A percentile compares a stretch with the other conserved stretches of the same genome.
phyloP scores from a whole-genome alignment of 23 tunicate species.

The Diplosoma virens region DNA sequence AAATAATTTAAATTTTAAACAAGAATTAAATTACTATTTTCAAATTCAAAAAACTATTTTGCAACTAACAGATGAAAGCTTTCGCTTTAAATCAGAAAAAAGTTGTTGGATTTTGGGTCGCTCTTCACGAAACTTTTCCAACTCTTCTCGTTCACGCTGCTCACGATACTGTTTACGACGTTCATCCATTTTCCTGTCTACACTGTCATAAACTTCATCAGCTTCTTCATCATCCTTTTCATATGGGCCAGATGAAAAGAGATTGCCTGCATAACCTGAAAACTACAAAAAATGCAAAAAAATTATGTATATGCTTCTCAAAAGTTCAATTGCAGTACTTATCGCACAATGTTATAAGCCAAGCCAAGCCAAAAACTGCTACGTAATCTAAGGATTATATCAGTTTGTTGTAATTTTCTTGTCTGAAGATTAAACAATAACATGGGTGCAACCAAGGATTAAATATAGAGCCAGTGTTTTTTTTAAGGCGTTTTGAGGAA shows the following conservation, averaged over 20 bases:
- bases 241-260: constrained; percentile 85
- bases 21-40: neutral
- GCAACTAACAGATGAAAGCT: constrained; percentile 56
- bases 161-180: constrained; percentile 87
- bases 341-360: too few relatives aligned
- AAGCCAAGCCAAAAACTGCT: too few relatives aligned
- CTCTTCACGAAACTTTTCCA: constrained; percentile 97
- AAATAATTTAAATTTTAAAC: too few relatives aligned
- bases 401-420: too few relatives aligned
- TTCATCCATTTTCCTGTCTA: constrained; percentile 96
- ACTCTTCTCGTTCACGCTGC: constrained; percentile 76
- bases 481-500: too few relatives aligned
- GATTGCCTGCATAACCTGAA: constrained; percentile 89
- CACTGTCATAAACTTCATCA: constrained; percentile 76
- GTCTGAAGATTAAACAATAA: too few relatives aligned
- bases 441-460: too few relatives aligned
- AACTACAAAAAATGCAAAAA: constrained; percentile 42
- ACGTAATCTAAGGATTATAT: too few relatives aligned
- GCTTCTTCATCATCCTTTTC: constrained; percentile 99
- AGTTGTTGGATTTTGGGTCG: constrained; percentile 97
- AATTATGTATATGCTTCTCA: too few relatives aligned
- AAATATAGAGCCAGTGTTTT: too few relatives aligned
- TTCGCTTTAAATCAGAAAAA: constrained; percentile 90
- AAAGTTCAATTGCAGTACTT: too few relatives aligned
- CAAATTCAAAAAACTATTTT: neutral